Percentiles rank a stretch among this genome's conserved stretches.
phyloP scores from a whole-genome alignment of 2,888 invertebrate genomes.

The Pimpla rufipes region DNA sequence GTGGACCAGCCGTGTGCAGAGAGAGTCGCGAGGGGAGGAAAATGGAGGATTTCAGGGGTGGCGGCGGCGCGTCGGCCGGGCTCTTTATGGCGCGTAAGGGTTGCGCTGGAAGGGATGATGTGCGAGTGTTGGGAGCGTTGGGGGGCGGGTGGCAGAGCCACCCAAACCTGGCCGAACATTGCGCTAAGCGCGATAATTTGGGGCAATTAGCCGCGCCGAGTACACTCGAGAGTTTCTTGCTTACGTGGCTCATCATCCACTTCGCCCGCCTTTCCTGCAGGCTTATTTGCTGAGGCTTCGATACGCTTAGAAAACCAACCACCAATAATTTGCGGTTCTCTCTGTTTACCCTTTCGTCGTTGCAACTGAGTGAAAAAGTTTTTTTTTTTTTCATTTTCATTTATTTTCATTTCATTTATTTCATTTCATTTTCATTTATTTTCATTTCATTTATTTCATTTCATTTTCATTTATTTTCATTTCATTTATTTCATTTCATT shows the following conservation, averaged over 20 bases:
- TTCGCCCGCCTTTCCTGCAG: constrained; percentile 32
- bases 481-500: no score
- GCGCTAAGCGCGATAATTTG: constrained; percentile 84
- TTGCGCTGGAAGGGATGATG: constrained; percentile 45
- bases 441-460: no score
- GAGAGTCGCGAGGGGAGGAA: constrained; percentile 42
- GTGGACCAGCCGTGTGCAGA: constrained; percentile 39
- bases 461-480: no score
- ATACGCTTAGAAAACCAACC: background rate
- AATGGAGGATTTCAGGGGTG: constrained; percentile 57
- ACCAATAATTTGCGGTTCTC: no score
- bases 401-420: no score
- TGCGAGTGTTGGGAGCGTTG: constrained; percentile 19
- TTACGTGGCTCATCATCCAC: constrained; percentile 75
- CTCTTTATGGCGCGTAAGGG: constrained; percentile 37
- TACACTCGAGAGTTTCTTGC: constrained; percentile 74
- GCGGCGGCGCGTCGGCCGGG: constrained; percentile 13
- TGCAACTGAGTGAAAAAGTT: no score
- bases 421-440: no score
- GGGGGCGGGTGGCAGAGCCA: constrained; percentile 60
- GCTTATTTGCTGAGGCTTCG: constrained; percentile 15
- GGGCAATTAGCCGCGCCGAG: constrained; percentile 82
- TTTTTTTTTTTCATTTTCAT: no score
- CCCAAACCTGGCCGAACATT: constrained; percentile 68
- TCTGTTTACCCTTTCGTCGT: no score